These are phyloP conservation scores for Acanthosepion pharaonis DNA, from an alignment of 2,888 invertebrate species.

Conservation along the genomic window DNA sequence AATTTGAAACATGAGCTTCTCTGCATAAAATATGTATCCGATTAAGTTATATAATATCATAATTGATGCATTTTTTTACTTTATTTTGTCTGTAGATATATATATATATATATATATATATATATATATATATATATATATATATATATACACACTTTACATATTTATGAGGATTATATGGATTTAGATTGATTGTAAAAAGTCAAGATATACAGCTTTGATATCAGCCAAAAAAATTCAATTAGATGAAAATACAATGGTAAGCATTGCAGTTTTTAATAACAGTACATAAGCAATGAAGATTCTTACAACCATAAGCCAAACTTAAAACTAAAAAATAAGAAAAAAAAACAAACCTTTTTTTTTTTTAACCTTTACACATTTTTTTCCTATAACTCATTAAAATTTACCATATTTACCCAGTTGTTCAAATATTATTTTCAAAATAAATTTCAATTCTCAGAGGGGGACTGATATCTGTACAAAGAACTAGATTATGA, in stretches of 20 bases:
- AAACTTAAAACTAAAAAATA: not conserved
- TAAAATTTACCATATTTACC: not conserved
- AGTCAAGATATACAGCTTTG: no score
- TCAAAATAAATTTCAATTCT: no score
- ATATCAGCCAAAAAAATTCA: not conserved
- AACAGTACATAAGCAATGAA: not conserved
- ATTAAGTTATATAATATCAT: not conserved
- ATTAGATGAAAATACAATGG: not conserved
- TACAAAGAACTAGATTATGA: no score
- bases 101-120: no score
- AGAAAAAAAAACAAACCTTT: not conserved
- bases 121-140: no score
- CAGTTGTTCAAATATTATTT: no score
- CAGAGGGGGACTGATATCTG: no score
- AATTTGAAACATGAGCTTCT: no score
- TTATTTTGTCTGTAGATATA: no score
- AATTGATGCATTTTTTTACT: not conserved
- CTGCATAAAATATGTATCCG: not conserved
- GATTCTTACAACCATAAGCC: not conserved
- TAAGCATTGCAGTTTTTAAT: not conserved
- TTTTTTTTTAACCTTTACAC: not conserved
- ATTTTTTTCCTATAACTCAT: not conserved
- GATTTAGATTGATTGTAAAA: not conserved
- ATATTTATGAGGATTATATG: not conserved
- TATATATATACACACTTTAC: no score